Percentiles rank a stretch among this genome's conserved stretches.
Evolutionary conservation across 1,140 invertebrate genomes (phyloP).

Genomic region (Hormaphis cornu): DNA sequence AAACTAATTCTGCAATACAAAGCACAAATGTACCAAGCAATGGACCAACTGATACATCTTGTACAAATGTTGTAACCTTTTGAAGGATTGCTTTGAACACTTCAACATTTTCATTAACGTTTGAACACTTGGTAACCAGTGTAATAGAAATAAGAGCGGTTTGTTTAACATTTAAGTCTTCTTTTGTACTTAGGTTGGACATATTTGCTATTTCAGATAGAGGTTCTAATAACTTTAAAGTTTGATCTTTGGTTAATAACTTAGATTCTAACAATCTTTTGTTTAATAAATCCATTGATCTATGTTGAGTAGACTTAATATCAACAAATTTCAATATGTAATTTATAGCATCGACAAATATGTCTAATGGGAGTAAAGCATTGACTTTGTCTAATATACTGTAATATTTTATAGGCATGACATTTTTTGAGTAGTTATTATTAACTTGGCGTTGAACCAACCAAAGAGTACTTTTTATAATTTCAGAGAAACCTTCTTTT

Average conservation of each 20-base stretch:
- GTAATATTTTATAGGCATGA: conserved; percentile 24
- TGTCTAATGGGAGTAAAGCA: conserved; percentile 59
- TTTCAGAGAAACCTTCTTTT: conserved; percentile 23
- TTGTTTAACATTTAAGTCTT: conserved; percentile 52
- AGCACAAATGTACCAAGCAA: conserved; percentile 64
- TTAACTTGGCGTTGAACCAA: conserved; percentile 12
- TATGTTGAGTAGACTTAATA: conserved; percentile 55
- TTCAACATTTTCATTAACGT: conserved; percentile 27
- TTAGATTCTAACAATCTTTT: conserved; percentile 57
- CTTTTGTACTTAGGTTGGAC: conserved; percentile 42
- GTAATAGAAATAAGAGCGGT: conserved; percentile 70
- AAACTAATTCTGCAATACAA: conserved; percentile 70
- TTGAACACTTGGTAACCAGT: conserved; percentile 49
- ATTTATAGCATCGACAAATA: conserved; percentile 67
- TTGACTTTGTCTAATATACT: conserved; percentile 44
- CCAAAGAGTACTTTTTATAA: conserved; percentile 26
- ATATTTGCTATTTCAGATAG: conserved; percentile 51
- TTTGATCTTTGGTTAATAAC: conserved; percentile 41
- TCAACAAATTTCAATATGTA: conserved; percentile 59
- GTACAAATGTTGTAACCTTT: conserved; percentile 15
- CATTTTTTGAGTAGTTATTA: not conserved
- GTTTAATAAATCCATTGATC: conserved; percentile 75
- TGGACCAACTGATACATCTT: conserved; percentile 42
- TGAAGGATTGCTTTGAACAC: conserved; percentile 31
- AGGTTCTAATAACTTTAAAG: conserved; percentile 51